phyloP scores from a whole-genome alignment of 1,140 invertebrate genomes.

The Drosophila takahashii region DNA sequence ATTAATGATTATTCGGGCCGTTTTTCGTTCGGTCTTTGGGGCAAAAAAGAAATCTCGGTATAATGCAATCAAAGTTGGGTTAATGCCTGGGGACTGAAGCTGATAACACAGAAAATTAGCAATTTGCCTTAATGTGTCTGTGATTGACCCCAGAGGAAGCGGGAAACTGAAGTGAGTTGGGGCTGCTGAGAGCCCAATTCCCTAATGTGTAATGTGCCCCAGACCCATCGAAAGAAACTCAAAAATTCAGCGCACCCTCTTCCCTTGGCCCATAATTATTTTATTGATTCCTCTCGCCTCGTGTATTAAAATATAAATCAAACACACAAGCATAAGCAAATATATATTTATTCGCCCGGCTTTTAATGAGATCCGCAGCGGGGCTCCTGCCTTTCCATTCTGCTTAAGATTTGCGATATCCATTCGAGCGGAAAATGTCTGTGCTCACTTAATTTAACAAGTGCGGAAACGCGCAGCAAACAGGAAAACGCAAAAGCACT shows the following conservation, averaged over 20 bases:
- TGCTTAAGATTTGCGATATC: slow-evolving; percentile 62
- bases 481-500: slow-evolving; percentile 11
- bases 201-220: slow-evolving; percentile 22
- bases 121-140: slow-evolving; percentile 74
- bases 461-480: slow-evolving; percentile 38
- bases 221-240: slow-evolving; percentile 7
- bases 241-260: not conserved
- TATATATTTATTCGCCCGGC: slow-evolving; percentile 11
- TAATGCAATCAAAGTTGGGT: slow-evolving; percentile 76
- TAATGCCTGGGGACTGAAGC: slow-evolving; percentile 45
- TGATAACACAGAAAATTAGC: slow-evolving; percentile 65
- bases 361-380: slow-evolving; percentile 42
- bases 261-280: slow-evolving; percentile 27
- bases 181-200: slow-evolving; percentile 3
- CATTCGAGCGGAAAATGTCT: slow-evolving; percentile 63
- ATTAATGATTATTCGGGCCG: slow-evolving; percentile 73
- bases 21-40: slow-evolving; percentile 16
- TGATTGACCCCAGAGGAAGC: slow-evolving; percentile 64
- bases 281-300: slow-evolving; percentile 54
- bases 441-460: slow-evolving; percentile 57
- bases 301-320: slow-evolving; percentile 20
- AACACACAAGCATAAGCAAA: slow-evolving; percentile 18
- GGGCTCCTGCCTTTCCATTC: slow-evolving; percentile 6
- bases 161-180: slow-evolving; percentile 5
- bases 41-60: slow-evolving; percentile 59